Evolutionary conservation across 2,113 vertebrate species (phyloP), one percentile per base, ranked within the genome.

Genomic region (Andinoacara biseriatus): DNA sequence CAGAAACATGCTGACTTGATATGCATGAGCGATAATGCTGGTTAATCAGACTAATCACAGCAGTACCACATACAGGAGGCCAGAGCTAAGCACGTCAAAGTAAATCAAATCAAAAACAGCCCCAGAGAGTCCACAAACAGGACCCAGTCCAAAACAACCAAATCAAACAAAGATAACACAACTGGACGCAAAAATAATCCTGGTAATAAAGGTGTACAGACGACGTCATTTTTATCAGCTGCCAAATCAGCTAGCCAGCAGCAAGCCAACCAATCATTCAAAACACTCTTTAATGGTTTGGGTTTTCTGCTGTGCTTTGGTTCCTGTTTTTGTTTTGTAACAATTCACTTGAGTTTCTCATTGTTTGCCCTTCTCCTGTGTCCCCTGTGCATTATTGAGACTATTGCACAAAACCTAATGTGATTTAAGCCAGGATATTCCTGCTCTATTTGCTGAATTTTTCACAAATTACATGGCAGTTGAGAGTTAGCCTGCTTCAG

Each of bases 1-100:
- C 82, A 59, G 61, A 82, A 86, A 40, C 46, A 52, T 76, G 5
- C 62, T 74, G 54, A 52, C 14, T 13, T 67, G 82, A 65, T 43
- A 38, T 7, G 0, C 52, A 60, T 52, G 35, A 43, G 74, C 33
- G 76, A 78, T 58, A 63, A 31, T 1, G 20, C 13, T 11, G 13
- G 54, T 52, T 43, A 14, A 8, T 43, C 20, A 61, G 9, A 74
- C 58, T 78, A 65, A 83, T 85, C 61, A 67, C 78, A 69, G 22
- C 0, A 33, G 31, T 56, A 38, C 5, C 10, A 10, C 46, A 75
- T 49, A 20, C 78, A 78, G 24, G 24, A 35, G 77, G 60, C 10
- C 10, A 15, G 31, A 58, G 49, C 58, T 65, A 86, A 86, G 74
- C 74, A 62, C 29, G 29, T 76, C 60, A 38, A 3, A 82, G 43